Percentiles rank a stretch among this genome's conserved stretches.
Conservation (phyloP, 2,888 invertebrate species). For the Yponomeuta malinellus region DNA sequence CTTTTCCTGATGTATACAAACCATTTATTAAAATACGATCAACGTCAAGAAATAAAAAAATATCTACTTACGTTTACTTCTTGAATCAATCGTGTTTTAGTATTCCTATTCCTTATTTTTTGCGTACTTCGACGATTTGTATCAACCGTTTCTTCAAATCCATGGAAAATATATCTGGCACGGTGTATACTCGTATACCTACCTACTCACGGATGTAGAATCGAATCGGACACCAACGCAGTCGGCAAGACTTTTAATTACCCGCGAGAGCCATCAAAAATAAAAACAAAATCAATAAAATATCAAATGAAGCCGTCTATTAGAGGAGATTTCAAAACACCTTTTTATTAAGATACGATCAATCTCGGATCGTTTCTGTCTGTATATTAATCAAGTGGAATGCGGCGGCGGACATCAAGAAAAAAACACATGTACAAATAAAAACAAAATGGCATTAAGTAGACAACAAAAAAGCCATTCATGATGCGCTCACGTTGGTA, state of each 20-base stretch:
- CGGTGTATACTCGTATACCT: not conserved
- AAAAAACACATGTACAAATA: slow-evolving; percentile 63
- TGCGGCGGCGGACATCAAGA: slow-evolving; percentile 46
- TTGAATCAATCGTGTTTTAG: no score
- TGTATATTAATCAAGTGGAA: slow-evolving; percentile 59
- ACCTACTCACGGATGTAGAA: not conserved
- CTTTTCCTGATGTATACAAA: no score
- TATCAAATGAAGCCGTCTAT: slow-evolving; percentile 50
- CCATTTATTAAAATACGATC: no score
- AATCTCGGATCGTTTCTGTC: slow-evolving; percentile 27
- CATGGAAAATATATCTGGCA: no score
- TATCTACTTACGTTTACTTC: no score
- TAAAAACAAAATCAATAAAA: slow-evolving; percentile 41
- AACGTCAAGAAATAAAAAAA: no score
- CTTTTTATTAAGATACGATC: slow-evolving; percentile 64
- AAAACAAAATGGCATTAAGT: slow-evolving; percentile 70
- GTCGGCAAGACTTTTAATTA: slow-evolving; percentile 45
- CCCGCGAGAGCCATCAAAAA: slow-evolving; percentile 32
- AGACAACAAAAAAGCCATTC: slow-evolving; percentile 53
- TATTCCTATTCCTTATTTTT: no score
- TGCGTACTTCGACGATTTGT: no score
- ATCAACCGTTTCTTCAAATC: no score
- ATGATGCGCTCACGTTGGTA: slow-evolving; percentile 24
- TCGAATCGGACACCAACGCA: not conserved
- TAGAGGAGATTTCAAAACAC: slow-evolving; percentile 55